phyloP scores from a whole-genome alignment of 2,797 vertebrate species.

The Microchirus variegatus region DNA sequence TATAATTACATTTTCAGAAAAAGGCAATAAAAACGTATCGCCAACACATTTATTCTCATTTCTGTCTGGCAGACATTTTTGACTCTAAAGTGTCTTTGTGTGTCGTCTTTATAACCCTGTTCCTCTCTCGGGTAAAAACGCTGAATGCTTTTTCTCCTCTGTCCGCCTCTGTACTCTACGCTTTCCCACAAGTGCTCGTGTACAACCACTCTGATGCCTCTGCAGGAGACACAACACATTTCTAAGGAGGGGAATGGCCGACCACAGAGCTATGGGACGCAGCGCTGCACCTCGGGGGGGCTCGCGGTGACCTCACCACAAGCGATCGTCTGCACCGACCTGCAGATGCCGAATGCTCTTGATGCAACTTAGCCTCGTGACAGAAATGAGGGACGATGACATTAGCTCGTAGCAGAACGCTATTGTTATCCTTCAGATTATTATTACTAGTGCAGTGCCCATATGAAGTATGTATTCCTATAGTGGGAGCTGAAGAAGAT shows the following conservation, averaged over 20 bases:
- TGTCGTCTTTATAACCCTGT: constrained; percentile 25
- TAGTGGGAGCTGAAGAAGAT: too few relatives aligned
- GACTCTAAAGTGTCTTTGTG: constrained; percentile 25
- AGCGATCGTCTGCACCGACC: constrained; percentile 46
- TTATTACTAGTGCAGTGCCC: too few relatives aligned
- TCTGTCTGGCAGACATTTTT: constrained; percentile 51
- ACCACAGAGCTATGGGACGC: constrained; percentile 59
- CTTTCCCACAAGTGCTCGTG: constrained; percentile 53
- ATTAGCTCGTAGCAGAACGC: too few relatives aligned
- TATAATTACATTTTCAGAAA: constrained; percentile 57
- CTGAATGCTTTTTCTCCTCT: constrained; percentile 32
- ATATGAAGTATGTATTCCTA: too few relatives aligned
- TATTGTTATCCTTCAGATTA: too few relatives aligned
- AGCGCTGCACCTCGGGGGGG: constrained; percentile 53
- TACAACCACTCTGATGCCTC: constrained; percentile 52
- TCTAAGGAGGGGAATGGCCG: constrained; percentile 48
- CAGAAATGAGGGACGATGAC: too few relatives aligned
- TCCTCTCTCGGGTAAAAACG: constrained; percentile 24
- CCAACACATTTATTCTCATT: constrained; percentile 60
- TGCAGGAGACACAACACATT: constrained; percentile 59
- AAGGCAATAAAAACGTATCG: constrained; percentile 66
- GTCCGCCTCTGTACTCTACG: constrained; percentile 36
- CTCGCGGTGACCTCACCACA: constrained; percentile 53
- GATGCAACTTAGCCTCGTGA: constrained; percentile 26
- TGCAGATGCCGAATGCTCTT: constrained; percentile 22